Conservation (phyloP, 2,888 invertebrate genomes). For the Danaus chrysippus region DNA sequence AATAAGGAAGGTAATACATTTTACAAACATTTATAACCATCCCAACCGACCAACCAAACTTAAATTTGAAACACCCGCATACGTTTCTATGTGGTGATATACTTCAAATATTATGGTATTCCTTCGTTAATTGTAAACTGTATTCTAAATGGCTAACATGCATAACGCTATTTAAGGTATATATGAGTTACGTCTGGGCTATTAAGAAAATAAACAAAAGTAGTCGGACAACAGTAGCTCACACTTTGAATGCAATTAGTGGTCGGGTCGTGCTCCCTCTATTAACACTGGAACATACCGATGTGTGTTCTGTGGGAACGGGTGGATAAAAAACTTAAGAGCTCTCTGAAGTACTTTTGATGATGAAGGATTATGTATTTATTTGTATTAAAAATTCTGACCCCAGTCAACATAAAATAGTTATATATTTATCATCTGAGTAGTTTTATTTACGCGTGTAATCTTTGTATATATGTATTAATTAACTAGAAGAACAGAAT, state of each 20-base stretch:
- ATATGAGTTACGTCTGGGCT: slow-evolving; percentile 6
- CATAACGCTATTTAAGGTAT: slow-evolving; percentile 1
- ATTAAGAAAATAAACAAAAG: slow-evolving; percentile 31
- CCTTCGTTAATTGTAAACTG: background rate
- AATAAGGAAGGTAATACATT: slow-evolving; percentile 1
- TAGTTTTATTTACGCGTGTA: background rate
- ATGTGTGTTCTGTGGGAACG: slow-evolving; percentile 23
- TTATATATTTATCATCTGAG: background rate
- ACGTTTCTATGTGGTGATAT: no score
- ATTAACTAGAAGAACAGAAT: no score
- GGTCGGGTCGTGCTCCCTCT: slow-evolving; percentile 22
- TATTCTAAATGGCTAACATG: background rate
- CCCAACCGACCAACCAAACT: no score
- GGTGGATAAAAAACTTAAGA: background rate
- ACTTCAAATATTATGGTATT: no score
- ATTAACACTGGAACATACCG: slow-evolving; percentile 23
- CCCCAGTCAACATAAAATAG: background rate
- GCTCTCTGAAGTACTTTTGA: background rate
- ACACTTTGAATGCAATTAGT: slow-evolving; percentile 25
- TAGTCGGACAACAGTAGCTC: slow-evolving; percentile 15
- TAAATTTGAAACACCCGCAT: no score
- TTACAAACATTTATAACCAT: no score
- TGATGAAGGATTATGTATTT: background rate
- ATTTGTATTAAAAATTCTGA: background rate
- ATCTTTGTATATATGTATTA: no score